A percentile compares a stretch with the other conserved stretches of the same genome.
Evolutionary conservation across 2,888 invertebrate genomes (phyloP).

Genomic region (Hydriomena furcata): DNA sequence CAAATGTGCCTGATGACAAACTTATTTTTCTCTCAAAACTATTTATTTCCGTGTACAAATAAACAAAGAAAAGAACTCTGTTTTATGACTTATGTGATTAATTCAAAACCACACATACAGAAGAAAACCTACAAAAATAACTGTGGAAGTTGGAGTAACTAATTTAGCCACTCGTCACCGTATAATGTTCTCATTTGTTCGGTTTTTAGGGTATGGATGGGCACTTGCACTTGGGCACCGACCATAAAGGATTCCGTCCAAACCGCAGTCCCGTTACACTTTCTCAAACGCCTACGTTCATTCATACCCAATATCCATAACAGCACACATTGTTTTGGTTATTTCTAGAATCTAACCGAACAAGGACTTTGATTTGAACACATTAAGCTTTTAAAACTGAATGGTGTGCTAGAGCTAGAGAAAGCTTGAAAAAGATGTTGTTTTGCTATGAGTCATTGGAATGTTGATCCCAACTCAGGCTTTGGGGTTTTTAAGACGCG

Average conservation of each 20-base stretch:
- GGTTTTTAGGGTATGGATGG: slow-evolving; percentile 11
- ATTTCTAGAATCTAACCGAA: slow-evolving; percentile 1
- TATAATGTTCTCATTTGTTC: slow-evolving; percentile 5
- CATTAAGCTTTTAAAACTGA: background rate
- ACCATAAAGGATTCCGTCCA: slow-evolving; percentile 6
- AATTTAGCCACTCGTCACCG: background rate
- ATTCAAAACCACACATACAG: background rate
- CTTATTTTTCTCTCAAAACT: too few species aligned
- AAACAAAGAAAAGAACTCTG: too few species aligned
- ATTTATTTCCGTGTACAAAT: too few species aligned
- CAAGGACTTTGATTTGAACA: slow-evolving; percentile 7
- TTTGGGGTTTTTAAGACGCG: background rate
- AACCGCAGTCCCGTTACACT: slow-evolving; percentile 18
- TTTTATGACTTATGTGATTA: too few species aligned
- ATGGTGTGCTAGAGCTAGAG: slow-evolving; percentile 3
- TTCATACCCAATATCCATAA: background rate
- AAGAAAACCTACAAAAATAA: background rate
- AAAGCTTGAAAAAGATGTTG: slow-evolving; percentile 7
- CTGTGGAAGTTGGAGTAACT: background rate
- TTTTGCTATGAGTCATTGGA: slow-evolving; percentile 1
- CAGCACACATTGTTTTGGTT: slow-evolving; percentile 4
- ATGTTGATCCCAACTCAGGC: background rate
- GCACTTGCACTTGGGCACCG: too few species aligned
- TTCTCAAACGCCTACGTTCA: slow-evolving; percentile 16
- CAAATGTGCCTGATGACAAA: too few species aligned